A percentile compares a stretch with the other conserved stretches of the same genome.
Conservation (phyloP, 2,113 vertebrate species). For the Anseranas semipalmata region DNA sequence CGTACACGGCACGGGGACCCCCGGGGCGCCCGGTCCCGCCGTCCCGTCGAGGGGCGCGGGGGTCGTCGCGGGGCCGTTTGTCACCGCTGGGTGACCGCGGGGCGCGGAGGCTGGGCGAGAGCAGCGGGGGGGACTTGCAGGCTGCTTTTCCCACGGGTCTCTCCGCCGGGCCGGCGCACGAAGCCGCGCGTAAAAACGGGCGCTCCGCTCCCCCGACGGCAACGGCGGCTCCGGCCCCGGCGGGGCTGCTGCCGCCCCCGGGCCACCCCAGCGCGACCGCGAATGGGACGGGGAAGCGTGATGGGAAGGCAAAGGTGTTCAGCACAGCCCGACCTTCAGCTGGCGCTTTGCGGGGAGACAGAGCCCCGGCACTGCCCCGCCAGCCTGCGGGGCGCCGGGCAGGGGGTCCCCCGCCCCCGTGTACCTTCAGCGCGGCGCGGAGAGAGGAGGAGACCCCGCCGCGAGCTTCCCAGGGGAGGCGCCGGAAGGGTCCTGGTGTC, state of each 20-base stretch:
- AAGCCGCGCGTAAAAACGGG: background rate
- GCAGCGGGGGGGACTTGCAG: background rate
- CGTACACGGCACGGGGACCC: too few relatives aligned
- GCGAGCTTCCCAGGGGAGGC: background rate
- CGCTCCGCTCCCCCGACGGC: background rate
- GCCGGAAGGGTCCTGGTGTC: background rate
- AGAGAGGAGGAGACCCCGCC: background rate
- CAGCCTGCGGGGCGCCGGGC: too few relatives aligned
- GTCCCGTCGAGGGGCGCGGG: too few relatives aligned
- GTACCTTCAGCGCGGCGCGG: background rate
- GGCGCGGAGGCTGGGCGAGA: background rate
- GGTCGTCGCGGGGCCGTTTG: background rate
- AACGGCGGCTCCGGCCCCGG: too few relatives aligned
- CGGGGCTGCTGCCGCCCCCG: background rate
- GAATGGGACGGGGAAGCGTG: background rate
- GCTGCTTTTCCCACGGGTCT: background rate
- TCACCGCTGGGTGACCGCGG: background rate
- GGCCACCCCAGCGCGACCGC: background rate
- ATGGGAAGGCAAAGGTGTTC: background rate
- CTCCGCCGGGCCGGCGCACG: background rate
- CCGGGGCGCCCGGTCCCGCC: rapidly evolving
- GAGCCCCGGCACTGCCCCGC: background rate
- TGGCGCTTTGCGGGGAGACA: background rate
- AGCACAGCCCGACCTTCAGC: background rate
- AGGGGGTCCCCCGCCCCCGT: background rate